Evolutionary conservation across 2,888 invertebrate species (phyloP).

Genomic region (Alloplasta piceator): DNA sequence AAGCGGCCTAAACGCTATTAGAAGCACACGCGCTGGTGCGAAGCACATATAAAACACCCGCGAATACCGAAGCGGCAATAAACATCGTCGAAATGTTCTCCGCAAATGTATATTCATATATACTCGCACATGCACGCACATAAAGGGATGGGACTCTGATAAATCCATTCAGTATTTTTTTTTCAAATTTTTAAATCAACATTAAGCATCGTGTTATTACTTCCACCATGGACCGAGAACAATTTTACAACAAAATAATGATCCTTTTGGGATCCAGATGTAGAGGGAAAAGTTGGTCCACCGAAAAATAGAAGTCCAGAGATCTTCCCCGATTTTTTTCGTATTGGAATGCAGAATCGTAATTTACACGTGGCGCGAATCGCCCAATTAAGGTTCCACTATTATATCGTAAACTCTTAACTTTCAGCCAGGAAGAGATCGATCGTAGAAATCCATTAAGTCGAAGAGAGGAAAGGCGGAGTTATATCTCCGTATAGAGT

Average conservation of each 20-base stretch:
- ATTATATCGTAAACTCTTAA: slow-evolving; percentile 46
- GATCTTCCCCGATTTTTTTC: slow-evolving; percentile 11
- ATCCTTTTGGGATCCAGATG: too few relatives aligned
- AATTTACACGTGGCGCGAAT: slow-evolving; percentile 58
- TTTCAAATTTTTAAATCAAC: too few relatives aligned
- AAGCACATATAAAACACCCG: slow-evolving; percentile 22
- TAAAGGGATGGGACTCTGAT: too few relatives aligned
- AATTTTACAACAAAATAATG: too few relatives aligned
- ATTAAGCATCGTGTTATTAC: too few relatives aligned
- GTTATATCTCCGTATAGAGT: slow-evolving; percentile 16
- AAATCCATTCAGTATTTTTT: too few relatives aligned
- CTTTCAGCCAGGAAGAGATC: slow-evolving; percentile 61
- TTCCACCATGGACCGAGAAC: too few relatives aligned
- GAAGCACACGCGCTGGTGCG: slow-evolving; percentile 5
- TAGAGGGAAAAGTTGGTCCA: too few relatives aligned
- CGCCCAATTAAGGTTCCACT: slow-evolving; percentile 29
- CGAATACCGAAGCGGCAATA: slow-evolving; percentile 20
- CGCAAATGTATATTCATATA: neutral
- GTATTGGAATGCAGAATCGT: slow-evolving; percentile 24
- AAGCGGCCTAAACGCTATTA: slow-evolving; percentile 48
- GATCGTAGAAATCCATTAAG: slow-evolving; percentile 64
- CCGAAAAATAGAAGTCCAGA: neutral
- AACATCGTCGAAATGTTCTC: neutral
- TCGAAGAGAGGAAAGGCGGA: slow-evolving; percentile 33
- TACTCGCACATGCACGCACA: too few relatives aligned